Evolutionary conservation across 1,140 invertebrate species (phyloP), one percentile per base, ranked within the genome.

Genomic region (Eriocheir sinensis): DNA sequence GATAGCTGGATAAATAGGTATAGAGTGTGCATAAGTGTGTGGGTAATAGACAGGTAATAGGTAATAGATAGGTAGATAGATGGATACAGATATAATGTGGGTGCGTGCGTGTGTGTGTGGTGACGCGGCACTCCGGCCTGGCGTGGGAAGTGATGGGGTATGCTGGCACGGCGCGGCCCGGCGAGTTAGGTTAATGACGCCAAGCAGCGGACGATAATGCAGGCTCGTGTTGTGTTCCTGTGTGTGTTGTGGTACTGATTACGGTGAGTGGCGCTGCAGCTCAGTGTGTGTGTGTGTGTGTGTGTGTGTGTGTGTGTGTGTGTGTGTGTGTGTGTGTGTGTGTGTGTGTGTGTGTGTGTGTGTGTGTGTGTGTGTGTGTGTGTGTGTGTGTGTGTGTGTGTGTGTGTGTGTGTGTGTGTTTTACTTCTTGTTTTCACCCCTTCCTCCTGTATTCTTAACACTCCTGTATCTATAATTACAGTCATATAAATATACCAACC

Each of bases 221-320:
- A n/a, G 60, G n/a, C 17, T 21, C 60, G 48, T 53, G 48, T 9
- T 53, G 60, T 60, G 60, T 72, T 72, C 12, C 12, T 53, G 48
- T 53, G 48, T 53, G 48, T 21, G 48, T 53, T 53, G 48, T 53
- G 48, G 48, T 21, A 21, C 48, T 53, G 60, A 72, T 72, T 72
- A 72, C 60, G n/a, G 12, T 53, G 48, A n/a, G 12, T 53, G 48
- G 12, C 21, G 48, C 12, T 53, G 48, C 21, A 12, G 48, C 21
- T 9, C 12, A 53, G 48, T 53, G 21, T 53, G 21, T 21, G 48
- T n/a, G 48, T 53, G 48, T 53, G 48, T 53, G 48, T 21, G 60
- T 72, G 60, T 72, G 60, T 72, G 60, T 72, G 60, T 72, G 60
- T 72, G 60, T 72, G 60, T 72, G 60, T 72, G 60, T 72, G 60